Base-by-base conservation (phyloP, 2,797 vertebrate species). In the Siniperca obscura region DNA sequence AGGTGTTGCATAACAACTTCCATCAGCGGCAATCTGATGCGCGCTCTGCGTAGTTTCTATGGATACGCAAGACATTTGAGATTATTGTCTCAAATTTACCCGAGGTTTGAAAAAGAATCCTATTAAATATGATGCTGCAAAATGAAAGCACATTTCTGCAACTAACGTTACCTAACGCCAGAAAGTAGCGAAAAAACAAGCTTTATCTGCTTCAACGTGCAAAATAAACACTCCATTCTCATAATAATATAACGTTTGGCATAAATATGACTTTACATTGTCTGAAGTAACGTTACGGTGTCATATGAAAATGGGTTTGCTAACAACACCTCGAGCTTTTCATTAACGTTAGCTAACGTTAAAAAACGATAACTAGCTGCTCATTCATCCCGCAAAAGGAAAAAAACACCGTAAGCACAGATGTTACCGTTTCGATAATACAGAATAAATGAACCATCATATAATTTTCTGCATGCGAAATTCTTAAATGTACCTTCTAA, bases 1-100 rank as follows among this genome's bases (percentile, higher is more conserved):
- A 91, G 81, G 90, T 89, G 92, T 96, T 96, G 89, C 94, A 89
- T 95, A 96, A 95, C 91, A 91, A 93, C 93, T 93, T 94, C 86
- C 85, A 93, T 88, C 90, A 86, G 84, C 81, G 46, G 75, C 74
- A 50, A 75, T 76, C 86, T 89, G 81, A 89, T 84, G 91, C 89
- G 88, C 86, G 91, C 86, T 82, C 87, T 87, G 86, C 89, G 89
- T 93, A 85, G 95, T 96, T 96, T 94, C 95, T 94, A 96, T 95
- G 95, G 95, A 92, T 87, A 95, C 95, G 82, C 85, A 52, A 59
- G 74, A 88, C 74, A 90, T 90, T 86, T 80, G 52, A 74, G 74
- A 84, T 83, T 30, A 66, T 70, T 27, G 53, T 42, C 46, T 77
- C 53, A 74, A n/a, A 76, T 74, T 70, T 75, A 50, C n/a, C 53